Conservation (phyloP, 2,113 vertebrate species). For the Coptodon rendalli region DNA sequence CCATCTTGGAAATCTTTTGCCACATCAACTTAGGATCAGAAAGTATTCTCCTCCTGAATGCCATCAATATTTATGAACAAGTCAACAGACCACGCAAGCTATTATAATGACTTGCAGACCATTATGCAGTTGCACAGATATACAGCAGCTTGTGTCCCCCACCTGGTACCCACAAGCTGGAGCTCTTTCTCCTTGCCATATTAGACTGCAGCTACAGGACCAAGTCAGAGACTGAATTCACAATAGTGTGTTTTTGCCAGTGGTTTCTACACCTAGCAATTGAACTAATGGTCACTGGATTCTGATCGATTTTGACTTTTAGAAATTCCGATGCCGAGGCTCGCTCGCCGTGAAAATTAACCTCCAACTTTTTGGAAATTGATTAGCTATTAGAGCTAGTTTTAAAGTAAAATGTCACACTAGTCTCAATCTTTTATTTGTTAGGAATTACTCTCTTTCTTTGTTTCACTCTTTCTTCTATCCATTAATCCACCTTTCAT, state of each 20-base stretch:
- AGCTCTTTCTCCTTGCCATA: background rate
- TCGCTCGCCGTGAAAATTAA: background rate
- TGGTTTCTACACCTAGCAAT: background rate
- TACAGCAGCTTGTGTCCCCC: background rate
- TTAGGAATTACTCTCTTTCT: background rate
- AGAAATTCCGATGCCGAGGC: background rate
- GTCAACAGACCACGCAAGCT: conserved; percentile 4
- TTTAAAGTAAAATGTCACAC: background rate
- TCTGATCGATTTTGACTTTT: background rate
- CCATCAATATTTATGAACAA: conserved; percentile 46
- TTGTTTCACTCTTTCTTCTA: background rate
- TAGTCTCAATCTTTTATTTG: background rate
- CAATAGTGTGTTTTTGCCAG: background rate
- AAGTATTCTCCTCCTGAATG: background rate
- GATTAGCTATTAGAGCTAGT: background rate
- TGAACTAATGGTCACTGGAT: background rate
- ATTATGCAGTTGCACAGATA: background rate
- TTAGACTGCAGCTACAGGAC: background rate
- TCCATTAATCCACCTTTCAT: background rate
- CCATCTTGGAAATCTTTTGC: conserved; percentile 2
- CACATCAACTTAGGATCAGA: conserved; percentile 6
- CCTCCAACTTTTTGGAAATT: background rate
- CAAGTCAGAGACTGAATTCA: background rate
- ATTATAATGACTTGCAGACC: conserved; percentile 13
- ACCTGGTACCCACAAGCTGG: background rate